Evolutionary conservation across 2,888 invertebrate species (phyloP).

Genomic region (Spisula subtruncata): DNA sequence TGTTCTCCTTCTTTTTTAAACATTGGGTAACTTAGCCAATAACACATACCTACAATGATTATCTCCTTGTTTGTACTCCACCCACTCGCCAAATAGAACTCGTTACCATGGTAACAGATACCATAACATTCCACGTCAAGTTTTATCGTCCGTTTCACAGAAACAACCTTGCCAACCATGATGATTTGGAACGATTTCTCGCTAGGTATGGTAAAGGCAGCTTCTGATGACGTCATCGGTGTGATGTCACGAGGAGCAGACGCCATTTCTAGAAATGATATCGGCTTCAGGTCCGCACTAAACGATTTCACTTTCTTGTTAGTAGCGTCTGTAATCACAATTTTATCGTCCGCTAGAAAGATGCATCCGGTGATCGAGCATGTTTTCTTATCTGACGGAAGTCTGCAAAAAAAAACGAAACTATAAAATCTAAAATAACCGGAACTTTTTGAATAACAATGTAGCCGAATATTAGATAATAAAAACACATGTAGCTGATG

Average conservation of each 20-base stretch:
- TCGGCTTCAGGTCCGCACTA: slow-evolving; percentile 32
- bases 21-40: neutral
- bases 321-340: slow-evolving; percentile 51
- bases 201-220: slow-evolving; percentile 44
- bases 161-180: slow-evolving; percentile 30
- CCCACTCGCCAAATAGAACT: slow-evolving; percentile 48
- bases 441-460: too few species aligned
- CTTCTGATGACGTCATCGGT: slow-evolving; percentile 26
- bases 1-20: too few species aligned
- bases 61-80: slow-evolving; percentile 52
- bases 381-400: slow-evolving; percentile 48
- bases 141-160: slow-evolving; percentile 36
- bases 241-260: slow-evolving; percentile 57
- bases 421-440: neutral
- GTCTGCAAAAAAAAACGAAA: too few species aligned
- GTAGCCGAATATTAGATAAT: too few species aligned
- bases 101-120: slow-evolving; percentile 33
- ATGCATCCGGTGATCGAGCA: slow-evolving; percentile 51
- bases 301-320: slow-evolving; percentile 50
- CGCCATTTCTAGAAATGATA: slow-evolving; percentile 42
- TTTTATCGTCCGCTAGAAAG: slow-evolving; percentile 50
- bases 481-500: too few species aligned
- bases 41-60: slow-evolving; percentile 33
- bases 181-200: slow-evolving; percentile 47
- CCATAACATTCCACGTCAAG: slow-evolving; percentile 55